These are phyloP conservation scores for Chelon auratus DNA, from an alignment of 2,797 vertebrate genomes.

Conservation along the genomic window DNA sequence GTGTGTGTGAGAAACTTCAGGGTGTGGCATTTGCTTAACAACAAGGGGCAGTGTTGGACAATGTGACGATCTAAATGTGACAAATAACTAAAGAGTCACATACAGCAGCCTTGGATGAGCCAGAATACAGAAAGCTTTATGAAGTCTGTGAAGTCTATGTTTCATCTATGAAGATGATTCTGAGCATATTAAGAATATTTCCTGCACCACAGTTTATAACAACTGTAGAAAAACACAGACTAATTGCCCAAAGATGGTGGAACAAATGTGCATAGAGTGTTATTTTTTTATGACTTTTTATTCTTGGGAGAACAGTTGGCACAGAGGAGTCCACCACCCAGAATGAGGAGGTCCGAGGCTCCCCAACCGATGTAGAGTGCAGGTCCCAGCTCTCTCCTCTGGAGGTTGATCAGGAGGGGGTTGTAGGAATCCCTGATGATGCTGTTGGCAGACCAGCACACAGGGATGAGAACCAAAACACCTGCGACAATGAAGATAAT, in stretches of 20 bases:
- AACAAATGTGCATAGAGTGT: not conserved
- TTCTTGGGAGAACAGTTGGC: constrained; percentile 67
- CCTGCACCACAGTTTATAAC: no score
- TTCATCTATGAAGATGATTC: no score
- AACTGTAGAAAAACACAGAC: no score
- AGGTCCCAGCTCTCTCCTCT: constrained; percentile 91
- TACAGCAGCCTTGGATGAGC: no score
- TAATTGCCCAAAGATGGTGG: not conserved
- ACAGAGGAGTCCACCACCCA: constrained; percentile 90
- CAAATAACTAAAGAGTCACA: no score
- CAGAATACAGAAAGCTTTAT: no score
- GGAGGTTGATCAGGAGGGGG: constrained; percentile 83
- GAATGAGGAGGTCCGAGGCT: constrained; percentile 84
- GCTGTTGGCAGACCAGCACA: constrained; percentile 92
- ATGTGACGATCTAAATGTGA: no score
- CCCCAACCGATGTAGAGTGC: constrained; percentile 95
- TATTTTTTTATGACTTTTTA: not conserved
- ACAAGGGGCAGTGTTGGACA: no score
- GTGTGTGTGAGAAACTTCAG: no score
- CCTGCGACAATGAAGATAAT: constrained; percentile 87
- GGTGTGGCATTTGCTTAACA: no score
- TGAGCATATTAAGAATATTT: no score
- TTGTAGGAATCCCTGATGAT: constrained; percentile 95
- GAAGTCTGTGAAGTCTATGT: no score
- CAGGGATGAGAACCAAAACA: constrained; percentile 87